A percentile compares a stretch with the other conserved stretches of the same genome.
phyloP scores from a whole-genome alignment of 1,140 invertebrate genomes.

The Euglossa dilemma region DNA sequence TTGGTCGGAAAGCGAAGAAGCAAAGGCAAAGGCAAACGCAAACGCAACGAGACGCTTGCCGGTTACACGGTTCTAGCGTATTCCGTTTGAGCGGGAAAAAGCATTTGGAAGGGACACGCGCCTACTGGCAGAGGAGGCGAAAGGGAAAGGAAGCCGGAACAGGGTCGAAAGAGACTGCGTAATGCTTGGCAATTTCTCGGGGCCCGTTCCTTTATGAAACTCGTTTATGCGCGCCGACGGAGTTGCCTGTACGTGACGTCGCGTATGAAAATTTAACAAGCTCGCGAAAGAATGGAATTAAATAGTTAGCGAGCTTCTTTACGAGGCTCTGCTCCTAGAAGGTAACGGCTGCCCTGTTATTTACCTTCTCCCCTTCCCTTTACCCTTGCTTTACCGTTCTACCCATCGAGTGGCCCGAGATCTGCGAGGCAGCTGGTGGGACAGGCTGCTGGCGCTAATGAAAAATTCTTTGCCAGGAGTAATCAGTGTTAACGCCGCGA shows the following conservation, averaged over 20 bases:
- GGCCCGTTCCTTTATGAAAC: conserved; percentile 32
- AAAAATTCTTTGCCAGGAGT: conserved; percentile 27
- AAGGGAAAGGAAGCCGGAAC: too few relatives aligned
- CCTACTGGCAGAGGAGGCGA: neutral
- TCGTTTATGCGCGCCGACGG: conserved; percentile 22
- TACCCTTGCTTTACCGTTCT: neutral
- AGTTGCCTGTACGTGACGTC: conserved; percentile 14
- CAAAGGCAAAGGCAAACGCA: too few relatives aligned
- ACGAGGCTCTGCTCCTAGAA: neutral
- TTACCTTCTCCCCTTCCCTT: neutral
- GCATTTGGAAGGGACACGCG: neutral
- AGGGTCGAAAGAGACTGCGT: conserved; percentile 27
- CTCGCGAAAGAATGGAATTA: conserved; percentile 48
- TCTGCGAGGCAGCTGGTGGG: too few relatives aligned
- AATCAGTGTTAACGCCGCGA: neutral
- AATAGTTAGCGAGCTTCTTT: conserved; percentile 38
- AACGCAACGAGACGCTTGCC: too few relatives aligned
- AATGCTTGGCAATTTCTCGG: conserved; percentile 45
- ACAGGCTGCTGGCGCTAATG: conserved; percentile 13
- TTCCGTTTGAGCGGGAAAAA: conserved; percentile 34
- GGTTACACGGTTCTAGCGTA: neutral
- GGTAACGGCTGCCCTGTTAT: conserved; percentile 23
- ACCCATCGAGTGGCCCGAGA: neutral
- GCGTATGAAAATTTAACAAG: conserved; percentile 46
- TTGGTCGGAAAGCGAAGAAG: too few relatives aligned